These are phyloP conservation scores for Podarcis muralis DNA, from an alignment of 2,113 vertebrate genomes.

Conservation along the genomic window DNA sequence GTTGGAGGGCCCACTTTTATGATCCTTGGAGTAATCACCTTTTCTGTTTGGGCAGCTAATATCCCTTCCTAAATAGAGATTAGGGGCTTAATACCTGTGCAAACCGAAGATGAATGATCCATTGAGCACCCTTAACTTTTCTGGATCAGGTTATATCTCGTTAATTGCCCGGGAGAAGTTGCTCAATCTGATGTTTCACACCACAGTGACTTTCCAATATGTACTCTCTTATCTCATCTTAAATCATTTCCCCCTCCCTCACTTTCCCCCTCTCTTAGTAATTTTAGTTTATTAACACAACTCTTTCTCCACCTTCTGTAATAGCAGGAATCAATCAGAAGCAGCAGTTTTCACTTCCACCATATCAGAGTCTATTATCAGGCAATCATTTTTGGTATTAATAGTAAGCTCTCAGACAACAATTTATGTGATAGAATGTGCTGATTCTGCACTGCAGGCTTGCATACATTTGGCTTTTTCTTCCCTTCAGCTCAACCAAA, in stretches of 20 bases:
- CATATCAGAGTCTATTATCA: constrained; percentile 41
- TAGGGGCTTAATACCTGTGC: constrained; percentile 35
- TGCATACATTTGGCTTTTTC: neutral
- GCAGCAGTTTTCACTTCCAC: constrained; percentile 33
- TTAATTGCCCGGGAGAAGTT: constrained; percentile 46
- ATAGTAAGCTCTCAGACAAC: neutral
- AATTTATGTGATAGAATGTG: constrained; percentile 23
- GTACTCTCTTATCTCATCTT: constrained; percentile 30
- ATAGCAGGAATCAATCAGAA: constrained; percentile 39
- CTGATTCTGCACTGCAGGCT: constrained; percentile 24
- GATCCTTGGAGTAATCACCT: neutral
- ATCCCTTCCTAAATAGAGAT: constrained; percentile 38
- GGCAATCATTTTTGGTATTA: constrained; percentile 16
- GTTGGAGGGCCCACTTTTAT: neutral
- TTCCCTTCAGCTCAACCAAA: neutral
- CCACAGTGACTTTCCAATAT: constrained; percentile 37
- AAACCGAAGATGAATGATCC: constrained; percentile 51
- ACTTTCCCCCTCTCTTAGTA: neutral
- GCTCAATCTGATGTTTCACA: constrained; percentile 45
- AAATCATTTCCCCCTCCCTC: neutral
- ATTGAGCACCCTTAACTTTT: constrained; percentile 43
- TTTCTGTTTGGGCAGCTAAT: constrained; percentile 29
- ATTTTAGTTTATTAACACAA: constrained; percentile 50
- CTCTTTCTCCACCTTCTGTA: constrained; percentile 27
- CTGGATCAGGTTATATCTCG: constrained; percentile 41